Base-by-base conservation (phyloP, 2,797 vertebrate species). In the Lutjanus campechanus region DNA sequence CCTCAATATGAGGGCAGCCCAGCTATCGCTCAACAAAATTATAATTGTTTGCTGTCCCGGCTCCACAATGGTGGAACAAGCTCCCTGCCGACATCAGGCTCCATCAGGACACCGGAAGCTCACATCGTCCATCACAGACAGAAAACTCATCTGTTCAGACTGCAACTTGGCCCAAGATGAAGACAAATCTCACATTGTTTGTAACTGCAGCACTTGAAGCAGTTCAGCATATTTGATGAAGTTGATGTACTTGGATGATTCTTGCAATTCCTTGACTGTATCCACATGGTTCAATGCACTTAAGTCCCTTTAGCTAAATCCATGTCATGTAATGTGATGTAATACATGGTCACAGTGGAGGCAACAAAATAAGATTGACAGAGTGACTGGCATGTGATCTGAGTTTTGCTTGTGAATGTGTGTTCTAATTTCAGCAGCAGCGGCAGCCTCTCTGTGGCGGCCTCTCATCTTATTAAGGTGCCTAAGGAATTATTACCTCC, bases 401-500 rank as follows among this genome's bases (percentile, higher is more conserved):
- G 20, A 68, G 71, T 55, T 84, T 73, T 74, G 66, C 70, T 63
- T 55, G 13, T 62, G 56, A 77, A 66, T 60, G 58, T 69, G 58
- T 83, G 79, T 83, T 84, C 54, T 56, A 76, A 82, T 79, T 86
- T 68, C 62, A 70, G 67, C 86, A 67, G 65, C 71, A 63, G 79
- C 77, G 55, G 73, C 79, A 69, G 76, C 68, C 56, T 86, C 73
- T 88, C 83, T 58, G 22, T 69, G 70, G 84, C 73, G 78, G 76
- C 25, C 82, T 85, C 65, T 73, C 66, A 46, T 88, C 79, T 75
- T 85, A 87, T 89, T 89, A 84, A 84, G 72, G 81, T 78, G 78
- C 84, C 85, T 47, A 60, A 84, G 84, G 88, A 93, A 90, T 91
- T 91, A 93, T 94, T 92, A 92, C 83, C 72, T 81, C 85, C 76